Conservation (phyloP, 2,888 invertebrate genomes). For the Melipona bicolor region DNA sequence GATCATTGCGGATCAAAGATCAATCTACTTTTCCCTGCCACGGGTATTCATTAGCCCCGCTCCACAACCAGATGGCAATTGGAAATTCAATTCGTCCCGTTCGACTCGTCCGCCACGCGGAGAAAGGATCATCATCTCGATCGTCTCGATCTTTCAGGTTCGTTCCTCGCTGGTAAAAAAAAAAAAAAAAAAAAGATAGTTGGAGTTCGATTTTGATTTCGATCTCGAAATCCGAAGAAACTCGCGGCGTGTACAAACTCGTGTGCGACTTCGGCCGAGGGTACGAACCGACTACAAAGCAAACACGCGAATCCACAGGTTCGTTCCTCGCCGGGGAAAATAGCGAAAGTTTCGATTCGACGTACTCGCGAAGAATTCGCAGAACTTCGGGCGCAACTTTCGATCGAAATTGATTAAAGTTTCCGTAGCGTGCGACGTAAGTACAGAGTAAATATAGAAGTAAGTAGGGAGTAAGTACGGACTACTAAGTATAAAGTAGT, state of each 20-base stretch:
- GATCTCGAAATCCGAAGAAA: background rate
- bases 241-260: background rate
- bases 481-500: too few species aligned
- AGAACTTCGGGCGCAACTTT: background rate
- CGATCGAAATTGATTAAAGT: background rate
- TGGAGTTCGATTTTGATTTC: background rate
- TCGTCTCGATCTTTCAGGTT: background rate
- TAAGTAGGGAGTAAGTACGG: background rate
- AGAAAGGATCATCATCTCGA: conserved; percentile 30
- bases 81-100: conserved; percentile 42
- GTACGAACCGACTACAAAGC: too few species aligned
- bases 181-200: conserved; percentile 17
- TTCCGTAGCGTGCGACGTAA: background rate
- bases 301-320: too few species aligned
- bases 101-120: conserved; percentile 16
- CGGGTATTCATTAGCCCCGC: conserved; percentile 45
- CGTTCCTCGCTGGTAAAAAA: background rate
- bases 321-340: too few species aligned
- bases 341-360: too few species aligned
- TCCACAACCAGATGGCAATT: conserved; percentile 38
- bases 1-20: conserved; percentile 55
- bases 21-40: conserved; percentile 53
- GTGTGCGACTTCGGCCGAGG: too few species aligned
- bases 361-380: too few species aligned
- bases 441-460: background rate